phyloP scores from a whole-genome alignment of 2,113 vertebrate species.

The Aplodontia rufa region DNA sequence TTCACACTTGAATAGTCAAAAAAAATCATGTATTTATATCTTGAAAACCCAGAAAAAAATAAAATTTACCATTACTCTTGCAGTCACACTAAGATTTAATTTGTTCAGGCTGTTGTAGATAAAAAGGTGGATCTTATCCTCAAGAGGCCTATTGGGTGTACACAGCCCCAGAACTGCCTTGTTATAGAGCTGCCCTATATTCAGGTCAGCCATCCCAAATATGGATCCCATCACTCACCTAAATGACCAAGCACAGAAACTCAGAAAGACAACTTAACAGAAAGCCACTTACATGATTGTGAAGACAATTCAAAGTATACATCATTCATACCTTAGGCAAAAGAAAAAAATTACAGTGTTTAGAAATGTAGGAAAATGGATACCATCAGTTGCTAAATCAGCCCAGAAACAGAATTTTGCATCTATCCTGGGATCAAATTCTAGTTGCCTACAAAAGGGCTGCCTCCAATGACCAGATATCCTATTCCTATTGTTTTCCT shows the following conservation, averaged over 20 bases:
- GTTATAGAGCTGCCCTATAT: not conserved
- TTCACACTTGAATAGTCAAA: not conserved
- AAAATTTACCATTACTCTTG: not conserved
- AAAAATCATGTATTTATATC: not conserved
- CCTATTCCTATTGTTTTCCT: not conserved
- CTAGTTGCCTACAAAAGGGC: not conserved
- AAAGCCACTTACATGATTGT: not conserved
- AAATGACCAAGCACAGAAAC: not conserved
- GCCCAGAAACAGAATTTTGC: not conserved
- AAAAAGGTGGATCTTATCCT: not conserved
- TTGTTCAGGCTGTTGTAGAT: not conserved
- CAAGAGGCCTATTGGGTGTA: not conserved
- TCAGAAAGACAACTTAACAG: not conserved
- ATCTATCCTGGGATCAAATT: not conserved
- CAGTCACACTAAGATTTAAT: not conserved
- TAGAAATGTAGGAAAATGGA: not conserved
- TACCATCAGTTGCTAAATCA: not conserved
- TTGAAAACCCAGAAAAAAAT: not conserved
- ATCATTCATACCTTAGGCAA: not conserved
- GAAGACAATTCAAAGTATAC: not conserved
- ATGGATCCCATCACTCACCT: not conserved
- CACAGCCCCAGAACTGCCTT: not conserved
- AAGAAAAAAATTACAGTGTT: not conserved
- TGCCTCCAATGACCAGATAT: not conserved
- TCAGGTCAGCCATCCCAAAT: not conserved